Evolutionary conservation across 1,140 invertebrate species (phyloP), one percentile per base, ranked within the genome.

Genomic region (Papilio aristodemus): DNA sequence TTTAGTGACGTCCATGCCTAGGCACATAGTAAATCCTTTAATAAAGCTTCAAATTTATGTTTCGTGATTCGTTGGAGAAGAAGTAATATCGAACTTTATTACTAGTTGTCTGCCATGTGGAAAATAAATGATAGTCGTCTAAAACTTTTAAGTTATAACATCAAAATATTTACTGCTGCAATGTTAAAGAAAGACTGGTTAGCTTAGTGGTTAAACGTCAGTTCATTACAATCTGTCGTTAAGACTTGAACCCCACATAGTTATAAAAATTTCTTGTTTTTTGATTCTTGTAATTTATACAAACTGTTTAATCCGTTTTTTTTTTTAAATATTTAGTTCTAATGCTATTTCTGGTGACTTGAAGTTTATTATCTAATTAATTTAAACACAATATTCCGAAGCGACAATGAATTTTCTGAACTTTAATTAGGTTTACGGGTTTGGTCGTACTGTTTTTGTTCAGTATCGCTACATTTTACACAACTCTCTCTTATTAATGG

Each of bases 21-120:
- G 36, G 32, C 43, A 27, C n/a, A 64, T n/a, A 50, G 43, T 66
- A 66, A 66, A 66, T 66, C 63, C 63, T 66, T 50, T 66, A 66
- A 66, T 66, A 66, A 50, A 66, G 22, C 63, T 36, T 66, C 41
- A 46, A 66, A 66, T 66, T 66, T 66, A 66, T 66, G 41, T 66
- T 46, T 66, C 63, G 43, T 46, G 63, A 66, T 66, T 36, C 63
- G 43, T 4, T 50, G 63, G 63, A 66, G 63, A 66, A 50, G 41
- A 66, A 54, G 39, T 64, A 46, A 64, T 64, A 9, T 10, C 22
- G 14, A n/a, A 22, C 41, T 66, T 66, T 66, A 66, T 66, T 46
- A 36, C 41, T 22, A 66, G 39, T 43, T 64, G 62, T 64, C 62
- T 64, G 43, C 39, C 25, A 66, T 66, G 22, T 66, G 22, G 41